These are phyloP conservation scores for Thaumetopoea pityocampa DNA, from an alignment of 1,140 invertebrate genomes.

Conservation along the genomic window DNA sequence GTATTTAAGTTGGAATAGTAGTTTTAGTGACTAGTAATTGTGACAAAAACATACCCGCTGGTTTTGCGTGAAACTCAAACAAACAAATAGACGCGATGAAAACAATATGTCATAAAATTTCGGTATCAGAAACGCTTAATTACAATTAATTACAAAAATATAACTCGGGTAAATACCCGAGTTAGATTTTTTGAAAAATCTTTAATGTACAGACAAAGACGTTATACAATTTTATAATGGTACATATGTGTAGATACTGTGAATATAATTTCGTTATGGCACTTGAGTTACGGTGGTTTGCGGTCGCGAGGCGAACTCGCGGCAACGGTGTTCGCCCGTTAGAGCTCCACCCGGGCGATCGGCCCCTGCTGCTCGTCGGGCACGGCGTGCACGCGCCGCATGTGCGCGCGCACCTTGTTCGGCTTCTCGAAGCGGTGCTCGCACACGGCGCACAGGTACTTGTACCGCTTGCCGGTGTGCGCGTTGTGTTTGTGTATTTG, in stretches of 20 bases:
- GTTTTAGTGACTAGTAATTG: too few relatives aligned
- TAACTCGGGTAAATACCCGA: background rate
- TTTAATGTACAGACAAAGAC: too few relatives aligned
- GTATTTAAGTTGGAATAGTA: too few relatives aligned
- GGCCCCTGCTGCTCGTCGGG: slow-evolving; percentile 43
- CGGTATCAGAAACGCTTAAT: background rate
- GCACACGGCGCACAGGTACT: slow-evolving; percentile 56
- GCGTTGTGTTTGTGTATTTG: slow-evolving; percentile 66
- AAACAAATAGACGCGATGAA: too few relatives aligned
- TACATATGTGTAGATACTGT: background rate
- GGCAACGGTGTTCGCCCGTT: background rate
- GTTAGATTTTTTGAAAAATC: too few relatives aligned
- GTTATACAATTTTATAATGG: too few relatives aligned
- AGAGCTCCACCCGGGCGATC: slow-evolving; percentile 42
- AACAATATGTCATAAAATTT: too few relatives aligned
- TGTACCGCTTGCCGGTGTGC: slow-evolving; percentile 55
- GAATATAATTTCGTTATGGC: too few relatives aligned
- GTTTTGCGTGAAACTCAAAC: too few relatives aligned
- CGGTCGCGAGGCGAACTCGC: too few relatives aligned
- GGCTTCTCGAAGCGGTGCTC: slow-evolving; percentile 59
- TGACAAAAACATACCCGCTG: too few relatives aligned
- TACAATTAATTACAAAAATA: background rate
- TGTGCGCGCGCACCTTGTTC: slow-evolving; percentile 58
- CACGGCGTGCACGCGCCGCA: slow-evolving; percentile 47
- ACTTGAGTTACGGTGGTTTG: too few relatives aligned